phyloP scores from a whole-genome alignment of 2,797 vertebrate genomes.

The Acrossocheilus fasciatus region DNA sequence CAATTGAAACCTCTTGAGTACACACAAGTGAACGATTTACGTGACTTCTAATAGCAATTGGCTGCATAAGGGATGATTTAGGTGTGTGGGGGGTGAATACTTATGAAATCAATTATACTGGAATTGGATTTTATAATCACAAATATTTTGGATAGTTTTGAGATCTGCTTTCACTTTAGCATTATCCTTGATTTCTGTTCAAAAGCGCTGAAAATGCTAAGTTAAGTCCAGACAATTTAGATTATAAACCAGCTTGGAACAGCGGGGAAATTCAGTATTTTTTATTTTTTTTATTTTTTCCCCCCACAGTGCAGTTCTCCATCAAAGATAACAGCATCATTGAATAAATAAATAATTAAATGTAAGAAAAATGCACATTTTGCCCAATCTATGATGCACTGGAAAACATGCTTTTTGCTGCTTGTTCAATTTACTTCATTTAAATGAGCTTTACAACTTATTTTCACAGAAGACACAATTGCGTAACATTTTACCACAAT shows the following conservation, averaged over 20 bases:
- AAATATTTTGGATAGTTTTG: constrained; percentile 4
- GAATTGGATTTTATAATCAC: neutral
- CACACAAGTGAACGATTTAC: neutral
- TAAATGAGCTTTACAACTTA: neutral
- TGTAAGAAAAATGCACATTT: neutral
- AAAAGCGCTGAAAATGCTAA: no score
- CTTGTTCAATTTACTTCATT: neutral
- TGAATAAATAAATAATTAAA: neutral
- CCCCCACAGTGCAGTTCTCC: neutral
- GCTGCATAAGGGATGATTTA: neutral
- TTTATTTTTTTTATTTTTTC: no score
- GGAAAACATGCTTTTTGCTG: neutral
- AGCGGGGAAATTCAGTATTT: neutral
- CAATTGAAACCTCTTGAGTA: constrained; percentile 25
- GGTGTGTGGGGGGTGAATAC: neutral
- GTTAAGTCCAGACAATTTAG: neutral
- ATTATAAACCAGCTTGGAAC: neutral
- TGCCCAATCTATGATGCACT: neutral
- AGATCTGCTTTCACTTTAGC: neutral
- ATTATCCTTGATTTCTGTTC: neutral
- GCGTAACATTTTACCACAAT: no score
- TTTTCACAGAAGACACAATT: neutral
- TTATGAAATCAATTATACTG: neutral
- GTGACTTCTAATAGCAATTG: constrained; percentile 25
- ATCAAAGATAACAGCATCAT: neutral